Percentiles rank a stretch among this genome's conserved stretches.
These are phyloP conservation scores for Coelinius sp. DNA, from an alignment of 2,888 invertebrate genomes.

Conservation along the genomic window DNA sequence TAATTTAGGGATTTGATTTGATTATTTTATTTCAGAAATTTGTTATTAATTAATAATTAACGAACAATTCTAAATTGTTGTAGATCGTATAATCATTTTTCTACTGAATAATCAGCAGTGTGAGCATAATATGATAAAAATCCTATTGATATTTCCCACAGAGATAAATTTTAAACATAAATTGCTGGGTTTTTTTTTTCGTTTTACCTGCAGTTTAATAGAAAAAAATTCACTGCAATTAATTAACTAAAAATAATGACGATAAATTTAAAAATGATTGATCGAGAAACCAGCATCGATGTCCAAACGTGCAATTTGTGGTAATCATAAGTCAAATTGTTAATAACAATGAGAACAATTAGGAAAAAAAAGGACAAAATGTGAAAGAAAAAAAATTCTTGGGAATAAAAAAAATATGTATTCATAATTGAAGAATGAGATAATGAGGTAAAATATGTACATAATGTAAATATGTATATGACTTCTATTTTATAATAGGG, in stretches of 20 bases:
- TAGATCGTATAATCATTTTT: conserved; percentile 15
- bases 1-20: too few relatives aligned
- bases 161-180: background rate
- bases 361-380: background rate
- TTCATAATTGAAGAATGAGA: conserved; percentile 51
- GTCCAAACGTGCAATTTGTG: conserved; percentile 70
- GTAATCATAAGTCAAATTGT: conserved; percentile 44
- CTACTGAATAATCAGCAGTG: conserved; percentile 38
- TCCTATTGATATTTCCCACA: conserved; percentile 6
- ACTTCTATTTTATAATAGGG: conserved; percentile 69
- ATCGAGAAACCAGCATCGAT: conserved; percentile 66
- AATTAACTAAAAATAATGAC: conserved; percentile 20
- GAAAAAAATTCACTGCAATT: conserved; percentile 19
- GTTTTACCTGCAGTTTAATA: conserved; percentile 37
- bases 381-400: conserved; percentile 39
- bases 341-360: background rate
- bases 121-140: conserved; percentile 37
- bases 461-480: conserved; percentile 71
- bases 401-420: conserved; percentile 47
- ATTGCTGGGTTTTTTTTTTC: conserved; percentile 1
- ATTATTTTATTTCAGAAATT: too few relatives aligned
- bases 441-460: conserved; percentile 59
- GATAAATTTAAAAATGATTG: conserved; percentile 13
- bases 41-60: background rate
- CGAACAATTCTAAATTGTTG: background rate